A percentile compares a stretch with the other conserved stretches of the same genome.
Evolutionary conservation across 2,797 vertebrate genomes (phyloP).

Genomic region (Darevskia mixta): DNA sequence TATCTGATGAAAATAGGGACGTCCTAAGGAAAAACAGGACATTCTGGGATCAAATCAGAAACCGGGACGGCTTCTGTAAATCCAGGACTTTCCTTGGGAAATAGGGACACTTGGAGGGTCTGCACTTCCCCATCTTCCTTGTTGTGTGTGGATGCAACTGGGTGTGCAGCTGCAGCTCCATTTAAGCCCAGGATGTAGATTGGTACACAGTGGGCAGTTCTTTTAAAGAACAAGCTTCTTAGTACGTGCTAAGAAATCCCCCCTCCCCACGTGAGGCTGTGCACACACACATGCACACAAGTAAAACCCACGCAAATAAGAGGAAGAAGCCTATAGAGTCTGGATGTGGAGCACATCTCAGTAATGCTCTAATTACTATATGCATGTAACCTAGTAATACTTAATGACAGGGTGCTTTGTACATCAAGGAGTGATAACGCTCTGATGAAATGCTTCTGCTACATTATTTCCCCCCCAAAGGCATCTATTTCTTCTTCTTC

Average conservation of each 20-base stretch:
- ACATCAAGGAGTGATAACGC: conserved; percentile 40
- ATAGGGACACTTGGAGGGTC: too few relatives aligned
- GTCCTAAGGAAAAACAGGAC: too few relatives aligned
- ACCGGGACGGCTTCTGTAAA: too few relatives aligned
- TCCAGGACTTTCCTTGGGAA: too few relatives aligned
- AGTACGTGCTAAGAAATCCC: neutral
- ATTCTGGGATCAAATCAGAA: too few relatives aligned
- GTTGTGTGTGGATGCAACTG: neutral
- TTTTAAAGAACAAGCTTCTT: neutral
- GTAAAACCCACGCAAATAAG: neutral
- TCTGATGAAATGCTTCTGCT: conserved; percentile 20
- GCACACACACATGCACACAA: neutral
- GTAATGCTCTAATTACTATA: conserved; percentile 41
- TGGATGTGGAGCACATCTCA: neutral
- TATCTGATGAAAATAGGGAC: too few relatives aligned
- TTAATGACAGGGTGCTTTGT: conserved; percentile 44
- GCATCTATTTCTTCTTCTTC: neutral
- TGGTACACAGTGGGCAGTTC: neutral
- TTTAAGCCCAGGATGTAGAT: neutral
- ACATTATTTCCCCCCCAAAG: neutral
- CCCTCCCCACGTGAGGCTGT: neutral
- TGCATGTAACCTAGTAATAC: conserved; percentile 38
- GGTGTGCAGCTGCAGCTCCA: neutral
- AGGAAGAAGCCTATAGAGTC: neutral
- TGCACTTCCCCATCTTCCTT: too few relatives aligned